These are phyloP conservation scores for Drosophila hamatofila DNA, from an alignment of 2,888 invertebrate genomes.

Conservation along the genomic window DNA sequence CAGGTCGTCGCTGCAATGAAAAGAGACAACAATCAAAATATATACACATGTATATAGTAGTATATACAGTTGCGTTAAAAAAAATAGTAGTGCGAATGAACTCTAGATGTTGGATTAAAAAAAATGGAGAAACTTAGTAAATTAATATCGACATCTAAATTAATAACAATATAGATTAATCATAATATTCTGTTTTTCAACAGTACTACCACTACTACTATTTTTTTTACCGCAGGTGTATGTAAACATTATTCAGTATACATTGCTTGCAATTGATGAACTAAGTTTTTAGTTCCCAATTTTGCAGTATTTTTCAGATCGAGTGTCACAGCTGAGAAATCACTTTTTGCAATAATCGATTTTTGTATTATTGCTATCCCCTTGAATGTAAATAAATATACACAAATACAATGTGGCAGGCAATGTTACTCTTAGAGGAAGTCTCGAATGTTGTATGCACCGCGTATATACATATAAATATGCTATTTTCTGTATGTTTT, in stretches of 20 bases:
- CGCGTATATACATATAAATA: constrained; percentile 1
- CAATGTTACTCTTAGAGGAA: not conserved
- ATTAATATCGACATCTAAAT: no score
- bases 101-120: no score
- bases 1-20: constrained; percentile 83
- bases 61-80: no score
- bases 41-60: not conserved
- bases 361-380: not conserved
- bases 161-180: no score
- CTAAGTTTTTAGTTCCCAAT: not conserved
- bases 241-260: not conserved
- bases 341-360: constrained; percentile 11
- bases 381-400: constrained; percentile 4
- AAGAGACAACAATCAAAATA: constrained; percentile 16
- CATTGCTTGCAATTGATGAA: not conserved
- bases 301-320: not conserved
- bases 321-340: not conserved
- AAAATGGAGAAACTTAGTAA: no score
- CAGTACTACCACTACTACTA: no score
- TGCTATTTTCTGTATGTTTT: constrained; percentile 27
- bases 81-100: no score
- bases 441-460: not conserved
- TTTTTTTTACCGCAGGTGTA: no score
- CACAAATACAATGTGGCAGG: not conserved
- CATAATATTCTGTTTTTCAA: no score